Evolutionary conservation across 2,888 invertebrate species (phyloP), one percentile per base, ranked within the genome.

Genomic region (Heliconius sara): DNA sequence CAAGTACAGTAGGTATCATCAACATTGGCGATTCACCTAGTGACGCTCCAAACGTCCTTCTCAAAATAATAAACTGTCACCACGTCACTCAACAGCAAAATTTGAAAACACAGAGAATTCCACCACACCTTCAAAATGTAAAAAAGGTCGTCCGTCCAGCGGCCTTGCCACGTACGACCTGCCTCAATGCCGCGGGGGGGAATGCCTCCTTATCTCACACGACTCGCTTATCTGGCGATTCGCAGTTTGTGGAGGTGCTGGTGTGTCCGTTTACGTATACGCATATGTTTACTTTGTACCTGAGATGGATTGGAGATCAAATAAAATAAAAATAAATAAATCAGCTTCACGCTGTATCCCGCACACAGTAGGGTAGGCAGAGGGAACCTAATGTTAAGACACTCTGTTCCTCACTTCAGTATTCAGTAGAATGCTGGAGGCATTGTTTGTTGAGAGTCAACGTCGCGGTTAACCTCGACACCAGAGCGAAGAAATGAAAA

Each of bases 141-240:
- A 39, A 74, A 43, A 19, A 52, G 7, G 30, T 39, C n/a, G 73
- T 27, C n/a, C 47, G 74, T 79, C 63, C 70, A 79, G 67, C 70
- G 71, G 52, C 81, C 79, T 81, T 77, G 79, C 60, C 66, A 30
- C 68, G 79, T 76, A 67, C 63, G 83, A 83, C 83, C 83, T 83
- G 78, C 83, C 83, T 78, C 83, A 83, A 82, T 80, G 81, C 80
- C 76, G 72, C 65, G 39, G 71, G 67, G 43, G 79, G 74, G 76
- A 80, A 77, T 77, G 78, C 72, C 78, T 81, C 78, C 77, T 82
- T 81, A 83, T 82, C 80, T 81, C 81, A 67, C 76, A 76, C 71
- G 67, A 74, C 73, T 80, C 12, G 77, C 68, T 79, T 82, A 83
- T 82, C 82, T 80, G 73, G 60, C 34, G 73, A 79, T 76, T 80